Evolutionary conservation across 2,113 vertebrate genomes (phyloP), one percentile per base, ranked within the genome.

Genomic region (Galbula dea): DNA sequence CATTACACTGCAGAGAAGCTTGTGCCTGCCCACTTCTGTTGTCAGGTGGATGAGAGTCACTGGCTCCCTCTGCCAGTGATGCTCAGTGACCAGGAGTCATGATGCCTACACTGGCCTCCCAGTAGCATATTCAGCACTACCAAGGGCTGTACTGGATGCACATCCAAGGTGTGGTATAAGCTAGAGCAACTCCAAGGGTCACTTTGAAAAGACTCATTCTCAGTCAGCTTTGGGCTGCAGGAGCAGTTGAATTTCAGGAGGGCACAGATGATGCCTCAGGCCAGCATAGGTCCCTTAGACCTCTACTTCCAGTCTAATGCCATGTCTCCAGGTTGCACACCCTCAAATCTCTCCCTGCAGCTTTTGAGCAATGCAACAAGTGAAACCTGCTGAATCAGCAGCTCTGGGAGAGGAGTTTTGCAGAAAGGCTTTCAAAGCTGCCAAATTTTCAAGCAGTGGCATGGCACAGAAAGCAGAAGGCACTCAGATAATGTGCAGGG

Each of bases 21-120:
- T 57, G 37, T 43, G 41, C 41, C 41, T 43, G 1, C 26, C 48
- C 19, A 6, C 9, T 49, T 72, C 30, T 59, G 39, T 12, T n/a
- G 43, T 20, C 17, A 46, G 22, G 32, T 6, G 34, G 36, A 11
- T 21, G 36, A 39, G 29, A 48, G 36, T 32, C 45, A 26, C 43
- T 2, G 2, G 34, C 16, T 72, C 34, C 26, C 12, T 43, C 29
- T 26, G 6, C 5, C 46, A 58, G 37, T 8, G 39, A 43, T 0
- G 2, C 0, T 0, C 26, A 18, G 12, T 7, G 39, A 37, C 0
- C 2, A 63, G 57, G 71, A 59, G 32, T n/a, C 20, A 2, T 1
- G 2, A 32, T 37, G 16, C 11, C 48, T 67, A 3, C 20, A 2
- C 15, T 59, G 34, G 29, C 29, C 51, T 45, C 73, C 21, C 52